These are phyloP conservation scores for Bathynomus jamesi DNA, from an alignment of 1,140 invertebrate genomes.

Conservation along the genomic window DNA sequence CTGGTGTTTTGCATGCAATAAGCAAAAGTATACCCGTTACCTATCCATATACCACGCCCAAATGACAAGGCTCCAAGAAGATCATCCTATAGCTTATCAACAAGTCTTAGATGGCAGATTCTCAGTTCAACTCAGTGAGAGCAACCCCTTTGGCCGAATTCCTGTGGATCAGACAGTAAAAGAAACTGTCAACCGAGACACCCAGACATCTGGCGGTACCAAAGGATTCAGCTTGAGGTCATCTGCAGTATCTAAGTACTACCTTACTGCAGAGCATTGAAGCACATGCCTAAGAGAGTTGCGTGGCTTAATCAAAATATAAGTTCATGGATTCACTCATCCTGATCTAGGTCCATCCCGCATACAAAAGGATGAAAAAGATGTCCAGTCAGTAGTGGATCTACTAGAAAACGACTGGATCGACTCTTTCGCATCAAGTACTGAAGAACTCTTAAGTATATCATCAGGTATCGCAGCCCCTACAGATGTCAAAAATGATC, in stretches of 20 bases:
- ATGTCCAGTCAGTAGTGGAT: not conserved
- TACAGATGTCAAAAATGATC: not conserved
- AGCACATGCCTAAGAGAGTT: no score
- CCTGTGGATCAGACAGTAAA: slow-evolving; percentile 24
- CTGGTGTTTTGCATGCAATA: slow-evolving; percentile 17
- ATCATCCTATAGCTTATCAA: not conserved
- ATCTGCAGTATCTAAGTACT: not conserved
- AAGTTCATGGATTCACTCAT: not conserved
- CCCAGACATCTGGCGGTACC: slow-evolving; percentile 19
- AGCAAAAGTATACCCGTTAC: slow-evolving; percentile 12
- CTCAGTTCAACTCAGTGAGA: slow-evolving; percentile 16
- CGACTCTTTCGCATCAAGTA: not conserved
- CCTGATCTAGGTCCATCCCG: not conserved
- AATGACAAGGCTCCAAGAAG: slow-evolving; percentile 15
- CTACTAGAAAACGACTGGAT: not conserved
- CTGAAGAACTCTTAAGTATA: not conserved
- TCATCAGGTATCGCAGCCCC: not conserved
- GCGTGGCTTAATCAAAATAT: not conserved
- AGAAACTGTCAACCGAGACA: slow-evolving; percentile 30
- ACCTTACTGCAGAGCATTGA: no score
- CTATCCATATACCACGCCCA: slow-evolving; percentile 19
- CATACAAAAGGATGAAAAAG: not conserved
- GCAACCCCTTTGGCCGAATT: slow-evolving; percentile 13
- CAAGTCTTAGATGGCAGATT: slow-evolving; percentile 15
- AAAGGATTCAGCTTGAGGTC: slow-evolving; percentile 14